These are phyloP conservation scores for Episyrphus balteatus DNA, from an alignment of 1,140 invertebrate species.

Conservation along the genomic window DNA sequence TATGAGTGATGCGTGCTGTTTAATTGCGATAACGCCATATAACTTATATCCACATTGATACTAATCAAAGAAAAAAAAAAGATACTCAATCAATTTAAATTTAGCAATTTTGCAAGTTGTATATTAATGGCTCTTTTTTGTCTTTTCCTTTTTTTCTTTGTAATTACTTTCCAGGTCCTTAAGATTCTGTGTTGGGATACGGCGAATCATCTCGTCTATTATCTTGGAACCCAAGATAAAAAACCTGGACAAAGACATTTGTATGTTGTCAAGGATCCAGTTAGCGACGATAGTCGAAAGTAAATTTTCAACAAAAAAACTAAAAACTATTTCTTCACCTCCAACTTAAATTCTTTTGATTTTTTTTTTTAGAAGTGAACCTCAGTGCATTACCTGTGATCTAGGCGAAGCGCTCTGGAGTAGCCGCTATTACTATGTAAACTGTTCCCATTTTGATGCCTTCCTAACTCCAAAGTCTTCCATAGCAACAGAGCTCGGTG, in stretches of 20 bases:
- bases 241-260: conserved; percentile 77
- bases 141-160: neutral
- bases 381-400: conserved; percentile 71
- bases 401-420: conserved; percentile 56
- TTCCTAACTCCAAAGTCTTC: conserved; percentile 45
- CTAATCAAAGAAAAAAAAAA: neutral
- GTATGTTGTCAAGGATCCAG: conserved; percentile 63
- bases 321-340: no score
- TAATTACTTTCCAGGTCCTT: conserved; percentile 38
- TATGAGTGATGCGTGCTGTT: neutral
- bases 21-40: no score
- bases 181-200: conserved; percentile 80
- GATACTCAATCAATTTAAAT: no score
- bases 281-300: conserved; percentile 56
- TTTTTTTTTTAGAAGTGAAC: conserved; percentile 41
- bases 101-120: neutral
- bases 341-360: no score
- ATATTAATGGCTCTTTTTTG: no score
- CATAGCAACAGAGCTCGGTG: conserved; percentile 38
- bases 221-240: conserved; percentile 65
- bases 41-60: no score
- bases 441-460: conserved; percentile 70
- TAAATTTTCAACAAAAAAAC: no score
- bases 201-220: conserved; percentile 70
- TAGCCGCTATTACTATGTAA: conserved; percentile 60